Conservation (phyloP, 2,113 vertebrate genomes). For the Lates calcarifer region DNA sequence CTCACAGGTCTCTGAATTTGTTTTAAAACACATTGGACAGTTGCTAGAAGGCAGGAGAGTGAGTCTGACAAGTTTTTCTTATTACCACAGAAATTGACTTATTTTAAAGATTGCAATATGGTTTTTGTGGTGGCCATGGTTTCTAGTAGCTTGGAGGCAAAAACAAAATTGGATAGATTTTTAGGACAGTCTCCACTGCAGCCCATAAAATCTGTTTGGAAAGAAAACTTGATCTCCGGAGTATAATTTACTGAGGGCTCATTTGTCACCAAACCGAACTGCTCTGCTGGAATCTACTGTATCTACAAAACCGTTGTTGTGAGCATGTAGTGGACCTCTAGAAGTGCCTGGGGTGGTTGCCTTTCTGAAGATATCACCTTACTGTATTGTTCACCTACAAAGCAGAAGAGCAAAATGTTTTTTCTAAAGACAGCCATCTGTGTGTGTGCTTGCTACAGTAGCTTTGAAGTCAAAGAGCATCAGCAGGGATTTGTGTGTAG, state of each 20-base stretch:
- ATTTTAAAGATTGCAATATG: conserved; percentile 19
- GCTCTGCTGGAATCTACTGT: conserved; percentile 24
- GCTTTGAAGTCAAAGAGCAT: conserved; percentile 41
- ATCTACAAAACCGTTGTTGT: conserved; percentile 29
- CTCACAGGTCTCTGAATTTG: not conserved
- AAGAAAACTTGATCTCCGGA: conserved; percentile 11
- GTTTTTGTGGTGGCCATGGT: conserved; percentile 13
- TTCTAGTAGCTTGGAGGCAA: conserved; percentile 8
- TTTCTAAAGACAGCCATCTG: conserved; percentile 1
- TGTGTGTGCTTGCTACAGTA: not conserved
- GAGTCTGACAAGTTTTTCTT: conserved; percentile 8
- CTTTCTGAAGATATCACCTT: conserved; percentile 51
- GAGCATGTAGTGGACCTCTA: conserved; percentile 21
- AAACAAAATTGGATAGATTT: not conserved
- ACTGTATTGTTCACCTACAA: conserved; percentile 55
- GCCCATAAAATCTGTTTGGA: conserved; percentile 8
- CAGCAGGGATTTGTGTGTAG: conserved; percentile 28
- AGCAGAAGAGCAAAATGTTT: conserved; percentile 15
- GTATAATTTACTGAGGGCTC: not conserved
- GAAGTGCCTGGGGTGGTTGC: not conserved
- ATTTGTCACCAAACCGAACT: conserved; percentile 40
- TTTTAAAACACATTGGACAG: not conserved
- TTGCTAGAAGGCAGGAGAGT: not conserved
- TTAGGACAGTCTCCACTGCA: not conserved
- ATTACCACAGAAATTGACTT: conserved; percentile 7